Base-by-base conservation (phyloP, 1,140 invertebrate genomes). In the Orchestia grillus region DNA sequence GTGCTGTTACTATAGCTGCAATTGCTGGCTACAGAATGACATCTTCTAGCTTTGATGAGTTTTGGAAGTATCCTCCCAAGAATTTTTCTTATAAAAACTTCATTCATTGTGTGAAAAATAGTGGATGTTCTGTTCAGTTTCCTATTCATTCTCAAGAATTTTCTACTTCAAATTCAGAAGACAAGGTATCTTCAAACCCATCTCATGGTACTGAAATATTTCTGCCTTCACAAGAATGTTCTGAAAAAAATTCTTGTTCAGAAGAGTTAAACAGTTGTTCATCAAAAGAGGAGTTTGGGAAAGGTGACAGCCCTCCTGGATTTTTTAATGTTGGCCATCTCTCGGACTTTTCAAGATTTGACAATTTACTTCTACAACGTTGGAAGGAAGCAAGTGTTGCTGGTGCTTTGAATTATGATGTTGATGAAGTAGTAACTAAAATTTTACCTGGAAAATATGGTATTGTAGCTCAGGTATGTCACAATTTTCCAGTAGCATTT, bases 391-490 rank as follows among this genome's bases (percentile, higher is more conserved):
- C 97, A 44, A 95, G 96, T 88, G 42, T 53, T 19, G 96, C 96
- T 87, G 96, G 96, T 19, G 96, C 95, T 90, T 97, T 97, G 77
- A 96, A 97, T 92, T 97, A 97, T 95, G 43, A 96, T n/a, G 92
- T 97, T 4, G 95, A 96, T 42, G 62, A 96, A 96, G 47, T 97
- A 42, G 36, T 97, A 45, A 97, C 97, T 40, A 97, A 96, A 96
- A 95, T 97, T 53, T 77, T 97, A 36, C 62, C 96, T 36, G 97
- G 97, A 87, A 96, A 97, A 96, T 97, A 87, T 96, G 87, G 96
- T 8, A 97, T 97, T 96, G 96, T 97, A 36, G 97, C 97, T 43
- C 97, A 97, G 97, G 97, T 97, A 90, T 90, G 88, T 77, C 15
- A 23, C 36, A 23, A 77, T 77, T 77, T 77, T 36, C 11, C 62